These are phyloP conservation scores for Salvelinus sp. DNA, from an alignment of 2,113 vertebrate species.

Conservation along the genomic window DNA sequence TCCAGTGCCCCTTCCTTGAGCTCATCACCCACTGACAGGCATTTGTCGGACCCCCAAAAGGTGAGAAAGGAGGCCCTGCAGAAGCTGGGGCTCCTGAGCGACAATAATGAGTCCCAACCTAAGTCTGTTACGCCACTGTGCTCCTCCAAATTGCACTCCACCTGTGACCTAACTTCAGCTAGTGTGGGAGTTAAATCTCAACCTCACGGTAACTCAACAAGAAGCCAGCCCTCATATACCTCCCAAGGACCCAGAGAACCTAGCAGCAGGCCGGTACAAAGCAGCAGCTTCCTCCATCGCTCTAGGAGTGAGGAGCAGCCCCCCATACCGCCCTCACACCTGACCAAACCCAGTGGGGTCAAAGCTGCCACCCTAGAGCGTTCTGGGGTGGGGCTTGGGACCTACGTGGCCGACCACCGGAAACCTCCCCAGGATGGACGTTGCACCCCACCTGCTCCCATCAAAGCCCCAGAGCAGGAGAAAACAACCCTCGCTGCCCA, in stretches of 20 bases:
- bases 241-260: slow-evolving; percentile 30
- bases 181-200: slow-evolving; percentile 22
- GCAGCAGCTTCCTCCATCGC: slow-evolving; percentile 48
- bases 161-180: slow-evolving; percentile 14
- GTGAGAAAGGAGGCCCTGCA: slow-evolving; percentile 82
- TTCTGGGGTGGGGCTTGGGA: slow-evolving; percentile 71
- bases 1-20: too few species aligned
- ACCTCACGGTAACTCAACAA: slow-evolving; percentile 26
- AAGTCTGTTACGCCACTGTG: not conserved
- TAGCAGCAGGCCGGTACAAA: slow-evolving; percentile 43
- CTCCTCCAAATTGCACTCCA: slow-evolving; percentile 3
- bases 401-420: slow-evolving; percentile 21
- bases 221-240: slow-evolving; percentile 32
- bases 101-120: slow-evolving; percentile 30
- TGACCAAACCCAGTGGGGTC: slow-evolving; percentile 35
- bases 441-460: too few species aligned
- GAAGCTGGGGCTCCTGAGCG: slow-evolving; percentile 85
- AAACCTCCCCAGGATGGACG: slow-evolving; percentile 46
- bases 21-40: slow-evolving; percentile 34
- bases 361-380: slow-evolving; percentile 77
- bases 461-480: slow-evolving; percentile 45
- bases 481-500: slow-evolving; percentile 45
- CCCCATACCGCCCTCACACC: not conserved
- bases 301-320: slow-evolving; percentile 28
- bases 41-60: slow-evolving; percentile 55